phyloP scores from a whole-genome alignment of 2,888 invertebrate genomes.

The Drosophila imparisetae region DNA sequence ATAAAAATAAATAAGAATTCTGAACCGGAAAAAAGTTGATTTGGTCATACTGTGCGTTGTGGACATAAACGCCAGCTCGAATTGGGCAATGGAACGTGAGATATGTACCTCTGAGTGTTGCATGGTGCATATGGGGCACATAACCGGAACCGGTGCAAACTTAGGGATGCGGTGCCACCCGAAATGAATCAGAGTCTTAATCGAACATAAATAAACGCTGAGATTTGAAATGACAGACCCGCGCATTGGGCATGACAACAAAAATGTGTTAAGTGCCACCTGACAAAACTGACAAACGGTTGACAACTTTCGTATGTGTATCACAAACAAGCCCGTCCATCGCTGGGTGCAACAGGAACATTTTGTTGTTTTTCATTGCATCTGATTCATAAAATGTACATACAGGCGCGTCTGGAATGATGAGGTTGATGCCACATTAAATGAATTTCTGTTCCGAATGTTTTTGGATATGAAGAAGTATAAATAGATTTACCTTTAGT shows the following conservation, averaged over 20 bases:
- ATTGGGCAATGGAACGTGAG: conserved; percentile 59
- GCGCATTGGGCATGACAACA: conserved; percentile 29
- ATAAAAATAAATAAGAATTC: background rate
- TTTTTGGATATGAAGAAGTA: background rate
- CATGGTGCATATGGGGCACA: conserved; percentile 23
- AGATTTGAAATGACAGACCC: conserved; percentile 66
- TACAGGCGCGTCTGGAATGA: background rate
- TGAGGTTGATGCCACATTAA: too few species aligned
- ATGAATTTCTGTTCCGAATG: background rate
- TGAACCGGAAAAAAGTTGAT: background rate
- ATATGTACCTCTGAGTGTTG: conserved; percentile 20
- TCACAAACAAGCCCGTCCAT: background rate
- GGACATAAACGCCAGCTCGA: conserved; percentile 42
- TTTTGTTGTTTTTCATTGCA: conserved; percentile 31
- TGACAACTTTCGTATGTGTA: conserved; percentile 36
- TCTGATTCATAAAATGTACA: conserved; percentile 11
- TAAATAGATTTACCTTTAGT: background rate
- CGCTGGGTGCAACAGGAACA: conserved; percentile 4
- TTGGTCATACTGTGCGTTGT: conserved; percentile 18
- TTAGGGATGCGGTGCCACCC: conserved; percentile 25
- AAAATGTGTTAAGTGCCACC: conserved; percentile 61
- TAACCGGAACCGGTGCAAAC: conserved; percentile 12
- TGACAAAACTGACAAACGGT: conserved; percentile 38
- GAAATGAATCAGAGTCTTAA: conserved; percentile 78
- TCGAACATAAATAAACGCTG: conserved; percentile 73